Conservation (phyloP, 2,888 invertebrate species). For the Apotomis betuletana region DNA sequence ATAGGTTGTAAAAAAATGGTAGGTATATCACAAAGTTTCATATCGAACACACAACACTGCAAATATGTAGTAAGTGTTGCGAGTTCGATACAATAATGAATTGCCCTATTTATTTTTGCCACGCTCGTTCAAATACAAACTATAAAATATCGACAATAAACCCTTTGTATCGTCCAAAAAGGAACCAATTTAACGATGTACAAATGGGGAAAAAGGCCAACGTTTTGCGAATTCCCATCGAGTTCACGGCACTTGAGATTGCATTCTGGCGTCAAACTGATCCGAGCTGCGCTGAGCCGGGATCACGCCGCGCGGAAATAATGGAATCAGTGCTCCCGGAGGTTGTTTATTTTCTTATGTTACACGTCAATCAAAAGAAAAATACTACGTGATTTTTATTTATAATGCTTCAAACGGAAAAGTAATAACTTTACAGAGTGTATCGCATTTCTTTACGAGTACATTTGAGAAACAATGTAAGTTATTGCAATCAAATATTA, state of each 20-base stretch:
- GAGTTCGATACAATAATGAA: not conserved
- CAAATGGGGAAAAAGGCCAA: not conserved
- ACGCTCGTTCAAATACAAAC: not conserved
- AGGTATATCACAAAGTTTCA: no score
- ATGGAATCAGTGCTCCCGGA: constrained; percentile 28
- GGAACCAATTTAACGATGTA: constrained; percentile 11
- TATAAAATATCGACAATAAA: not conserved
- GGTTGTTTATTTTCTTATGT: constrained; percentile 8
- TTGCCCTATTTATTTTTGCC: not conserved
- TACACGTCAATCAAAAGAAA: no score
- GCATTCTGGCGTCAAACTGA: constrained; percentile 30
- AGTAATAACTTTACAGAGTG: no score
- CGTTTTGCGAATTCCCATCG: constrained; percentile 27
- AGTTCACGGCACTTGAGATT: constrained; percentile 38
- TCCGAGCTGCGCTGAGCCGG: constrained; percentile 25
- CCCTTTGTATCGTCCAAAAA: constrained; percentile 2
- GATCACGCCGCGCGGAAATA: constrained; percentile 21
- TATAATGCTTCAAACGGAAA: no score
- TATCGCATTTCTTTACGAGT: no score
- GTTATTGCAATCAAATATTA: no score
- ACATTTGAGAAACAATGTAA: no score
- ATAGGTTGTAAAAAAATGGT: no score
- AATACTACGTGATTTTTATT: no score
- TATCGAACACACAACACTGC: no score
- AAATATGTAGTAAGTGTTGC: no score